Conservation (phyloP, 2,797 vertebrate species). For the Melanotaenia trifasciata region DNA sequence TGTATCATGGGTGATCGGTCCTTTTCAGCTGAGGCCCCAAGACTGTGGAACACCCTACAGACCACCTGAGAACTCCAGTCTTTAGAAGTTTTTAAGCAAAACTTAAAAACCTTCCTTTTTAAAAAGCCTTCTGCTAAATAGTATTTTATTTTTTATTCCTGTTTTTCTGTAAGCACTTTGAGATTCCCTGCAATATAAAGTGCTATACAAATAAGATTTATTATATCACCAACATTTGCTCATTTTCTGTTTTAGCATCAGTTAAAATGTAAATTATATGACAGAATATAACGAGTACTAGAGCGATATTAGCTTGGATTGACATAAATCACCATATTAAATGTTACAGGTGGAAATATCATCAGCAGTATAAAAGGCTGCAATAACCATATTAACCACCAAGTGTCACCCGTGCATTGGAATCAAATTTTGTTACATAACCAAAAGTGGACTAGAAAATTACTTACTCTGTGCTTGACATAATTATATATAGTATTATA, state of each 20-base stretch:
- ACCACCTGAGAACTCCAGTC: no score
- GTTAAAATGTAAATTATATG: no score
- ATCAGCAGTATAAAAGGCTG: background rate
- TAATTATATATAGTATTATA: background rate
- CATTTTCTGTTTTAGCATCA: background rate
- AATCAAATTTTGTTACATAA: background rate
- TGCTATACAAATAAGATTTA: background rate
- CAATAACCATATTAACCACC: constrained; percentile 15
- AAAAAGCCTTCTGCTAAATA: no score
- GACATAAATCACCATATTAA: background rate
- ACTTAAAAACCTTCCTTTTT: no score
- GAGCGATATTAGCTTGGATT: background rate
- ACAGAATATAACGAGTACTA: background rate
- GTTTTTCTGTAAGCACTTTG: no score
- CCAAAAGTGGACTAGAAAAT: no score
- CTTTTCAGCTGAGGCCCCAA: no score
- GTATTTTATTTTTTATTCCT: no score
- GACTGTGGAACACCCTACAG: no score
- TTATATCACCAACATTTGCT: background rate
- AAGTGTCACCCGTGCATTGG: constrained; percentile 11
- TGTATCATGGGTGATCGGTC: no score
- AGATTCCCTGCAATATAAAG: no score
- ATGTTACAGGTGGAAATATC: background rate
- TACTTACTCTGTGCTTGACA: background rate
- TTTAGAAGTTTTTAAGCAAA: no score